Evolutionary conservation across 2,113 vertebrate genomes (phyloP).

Genomic region (Rhizomys pruinosus): DNA sequence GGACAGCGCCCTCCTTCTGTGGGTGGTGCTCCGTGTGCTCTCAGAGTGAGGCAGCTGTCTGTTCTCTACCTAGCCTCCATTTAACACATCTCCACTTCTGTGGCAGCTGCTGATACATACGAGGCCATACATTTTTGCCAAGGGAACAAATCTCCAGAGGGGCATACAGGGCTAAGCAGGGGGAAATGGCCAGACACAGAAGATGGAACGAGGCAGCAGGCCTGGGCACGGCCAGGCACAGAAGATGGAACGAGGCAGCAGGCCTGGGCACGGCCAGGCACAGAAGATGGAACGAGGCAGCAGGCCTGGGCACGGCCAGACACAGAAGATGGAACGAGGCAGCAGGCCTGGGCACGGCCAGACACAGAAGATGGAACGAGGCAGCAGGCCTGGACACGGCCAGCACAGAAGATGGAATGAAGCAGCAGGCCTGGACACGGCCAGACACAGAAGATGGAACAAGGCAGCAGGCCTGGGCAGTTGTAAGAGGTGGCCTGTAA

Average conservation of each 20-base stretch:
- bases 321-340: too few species aligned
- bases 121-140: background rate
- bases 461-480: background rate
- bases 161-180: background rate
- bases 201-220: background rate
- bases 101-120: background rate
- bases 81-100: background rate
- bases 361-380: background rate
- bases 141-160: background rate
- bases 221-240: too few species aligned
- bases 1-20: accelerated
- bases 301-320: too few species aligned
- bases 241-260: too few species aligned
- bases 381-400: background rate
- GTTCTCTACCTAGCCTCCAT: too few species aligned
- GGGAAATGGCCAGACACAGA: background rate
- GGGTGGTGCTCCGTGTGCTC: background rate
- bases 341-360: background rate
- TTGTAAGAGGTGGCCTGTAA: background rate
- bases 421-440: background rate
- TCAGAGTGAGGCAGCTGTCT: accelerated
- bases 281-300: too few species aligned
- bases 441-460: background rate
- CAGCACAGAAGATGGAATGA: background rate
- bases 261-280: too few species aligned